Base-by-base conservation (phyloP, 2,113 vertebrate species). In the Atractosteus spatula region DNA sequence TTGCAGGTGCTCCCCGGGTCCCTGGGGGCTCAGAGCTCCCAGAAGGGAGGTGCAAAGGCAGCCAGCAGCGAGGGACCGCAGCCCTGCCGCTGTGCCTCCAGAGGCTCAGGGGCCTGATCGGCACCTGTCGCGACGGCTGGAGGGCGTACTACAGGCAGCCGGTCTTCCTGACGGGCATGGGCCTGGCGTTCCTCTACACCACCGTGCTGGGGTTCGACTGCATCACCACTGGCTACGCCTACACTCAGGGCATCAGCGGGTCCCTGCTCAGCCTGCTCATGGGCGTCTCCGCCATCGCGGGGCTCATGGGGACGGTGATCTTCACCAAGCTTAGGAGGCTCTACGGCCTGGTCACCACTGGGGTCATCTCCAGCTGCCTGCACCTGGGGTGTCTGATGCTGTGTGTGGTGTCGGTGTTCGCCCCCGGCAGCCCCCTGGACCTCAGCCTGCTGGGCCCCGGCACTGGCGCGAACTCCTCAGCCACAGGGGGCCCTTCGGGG, bases 221-320 rank as follows among this genome's bases (percentile, higher is more conserved):
- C 83, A 93, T 94, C 80, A 91, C 89, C 65, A 92, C 90, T 0
- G 87, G 91, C 74, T 93, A 92, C 2, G 86, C 91, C 71, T 92
- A 91, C 7, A 91, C 89, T 41, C 91, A 93, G 79, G 93, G 91
- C 69, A 87, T 92, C 4, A 87, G 92, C 8, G 90, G 90, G 70
- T 94, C 91, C n/a, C 86, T 94, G 65, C 92, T 95, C 29, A 93
- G 92, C 79, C 71, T 94, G 54, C 83, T 94, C 72, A 93, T 84
- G 73, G 92, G 91, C 0, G 86, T 93, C 4, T 93, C 88, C 0
- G 91, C 92, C 66, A 74, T 91, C 55, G 90, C 89, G 2, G 90
- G 90, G 62, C 86, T 93, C 55, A 73, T 86, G 84, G 92, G 91
- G 54, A 94, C 91, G 0, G 68, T 92, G 70, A 84, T 94, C 83